These are phyloP conservation scores for Conistra vaccinii DNA, from an alignment of 2,888 invertebrate species.

Conservation along the genomic window DNA sequence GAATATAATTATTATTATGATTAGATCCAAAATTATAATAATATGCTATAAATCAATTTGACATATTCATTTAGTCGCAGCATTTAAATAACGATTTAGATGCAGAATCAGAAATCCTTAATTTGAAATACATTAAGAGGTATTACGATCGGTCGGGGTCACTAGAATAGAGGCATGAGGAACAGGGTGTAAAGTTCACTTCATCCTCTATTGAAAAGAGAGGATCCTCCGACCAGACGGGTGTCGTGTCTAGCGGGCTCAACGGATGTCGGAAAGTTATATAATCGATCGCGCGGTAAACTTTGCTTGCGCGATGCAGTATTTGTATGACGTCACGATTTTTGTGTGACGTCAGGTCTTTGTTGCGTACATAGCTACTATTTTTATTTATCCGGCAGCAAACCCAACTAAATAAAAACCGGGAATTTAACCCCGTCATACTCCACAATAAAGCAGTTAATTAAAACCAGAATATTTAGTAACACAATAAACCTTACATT, in stretches of 20 bases:
- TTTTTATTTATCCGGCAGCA: background rate
- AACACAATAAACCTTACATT: background rate
- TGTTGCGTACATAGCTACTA: background rate
- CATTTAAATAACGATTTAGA: background rate
- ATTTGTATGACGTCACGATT: too few species aligned
- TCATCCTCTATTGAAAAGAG: too few species aligned
- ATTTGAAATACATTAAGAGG: background rate
- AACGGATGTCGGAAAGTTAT: too few species aligned
- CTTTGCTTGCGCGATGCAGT: too few species aligned
- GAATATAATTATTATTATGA: background rate
- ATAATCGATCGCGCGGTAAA: too few species aligned
- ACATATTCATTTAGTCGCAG: background rate
- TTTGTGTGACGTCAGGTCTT: too few species aligned
- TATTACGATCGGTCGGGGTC: too few species aligned
- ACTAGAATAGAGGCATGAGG: too few species aligned
- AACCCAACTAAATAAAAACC: background rate
- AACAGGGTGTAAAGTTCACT: too few species aligned
- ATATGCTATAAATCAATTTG: background rate
- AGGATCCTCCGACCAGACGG: too few species aligned
- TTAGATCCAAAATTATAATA: background rate
- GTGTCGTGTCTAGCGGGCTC: too few species aligned
- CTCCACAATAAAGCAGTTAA: conserved; percentile 17
- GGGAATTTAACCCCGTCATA: background rate
- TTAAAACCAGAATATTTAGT: conserved; percentile 13
- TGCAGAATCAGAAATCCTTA: background rate